Base-by-base conservation (phyloP, 2,797 vertebrate species). In the Sebastolobus altivelis region DNA sequence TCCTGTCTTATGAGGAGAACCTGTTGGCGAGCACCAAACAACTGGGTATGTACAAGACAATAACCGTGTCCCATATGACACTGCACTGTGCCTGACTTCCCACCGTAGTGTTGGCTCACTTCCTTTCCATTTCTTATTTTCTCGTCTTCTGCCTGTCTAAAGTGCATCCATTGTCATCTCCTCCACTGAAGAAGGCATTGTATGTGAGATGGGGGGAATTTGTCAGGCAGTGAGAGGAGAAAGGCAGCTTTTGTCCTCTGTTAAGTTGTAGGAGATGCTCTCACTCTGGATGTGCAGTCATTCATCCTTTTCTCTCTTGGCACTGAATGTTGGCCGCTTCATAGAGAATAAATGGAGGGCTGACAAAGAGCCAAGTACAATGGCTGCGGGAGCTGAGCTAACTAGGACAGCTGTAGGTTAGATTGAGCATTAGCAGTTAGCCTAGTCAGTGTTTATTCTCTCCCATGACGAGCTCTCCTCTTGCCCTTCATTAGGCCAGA, bases 1-100 rank as follows among this genome's bases (percentile, higher is more conserved):
- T 99, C 81, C 93, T 99, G 86, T 99, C 98, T 0, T 99, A 98
- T 0, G 99, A 99, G 80, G 99, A 99, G 87, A 98, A 97, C 29
- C 97, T 99, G 49, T 92, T 99, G 72, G 97, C 97, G 20, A 99
- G 93, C 94, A 98, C 98, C 1, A 99, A 99, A 95, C 95, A 97
- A 14, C 93, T 99, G 72, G 99, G 99, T 99, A 91, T 63, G 88
- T 87, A 89, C 40, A 49, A 38, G 46, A 80, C 38, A 35, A 54
- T 63, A 37, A 16, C 52, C 33, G 14, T 63, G n/a, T 81, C 56
- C 59, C 25, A 29, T 54, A 61, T 37, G 74, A 65, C 29, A 33
- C 11, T 0, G 38, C 3, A 10, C 49, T 59, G n/a, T 38, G 27
- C 31, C 56, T 55, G 63, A 38, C 60, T 38, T 75, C 65, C 66